Evolutionary conservation across 2,888 invertebrate species (phyloP).

Genomic region (Drosophila peninsularis): DNA sequence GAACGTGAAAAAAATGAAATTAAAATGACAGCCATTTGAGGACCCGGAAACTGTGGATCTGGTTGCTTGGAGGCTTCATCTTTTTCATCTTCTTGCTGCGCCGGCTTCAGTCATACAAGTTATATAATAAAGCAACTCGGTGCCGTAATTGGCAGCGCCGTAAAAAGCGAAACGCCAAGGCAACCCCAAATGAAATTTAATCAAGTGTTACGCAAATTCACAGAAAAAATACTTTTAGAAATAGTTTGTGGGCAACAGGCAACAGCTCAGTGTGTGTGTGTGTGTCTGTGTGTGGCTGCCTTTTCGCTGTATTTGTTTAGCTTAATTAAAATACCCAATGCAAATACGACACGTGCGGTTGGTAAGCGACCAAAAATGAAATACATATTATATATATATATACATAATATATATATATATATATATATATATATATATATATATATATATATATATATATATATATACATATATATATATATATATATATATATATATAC

Average conservation of each 20-base stretch:
- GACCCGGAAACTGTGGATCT: constrained; percentile 16
- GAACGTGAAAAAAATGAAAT: constrained; percentile 11
- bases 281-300: background rate
- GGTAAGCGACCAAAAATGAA: constrained; percentile 33
- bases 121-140: constrained; percentile 75
- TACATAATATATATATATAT: too few species aligned
- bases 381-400: constrained; percentile 7
- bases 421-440: too few species aligned
- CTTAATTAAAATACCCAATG: constrained; percentile 66
- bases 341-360: constrained; percentile 47
- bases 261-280: constrained; percentile 7
- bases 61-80: constrained; percentile 2
- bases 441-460: too few species aligned
- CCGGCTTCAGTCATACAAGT: constrained; percentile 5
- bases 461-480: too few species aligned
- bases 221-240: constrained; percentile 22
- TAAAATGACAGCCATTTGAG: constrained; percentile 59
- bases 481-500: constrained; percentile 15
- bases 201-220: constrained; percentile 59
- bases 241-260: constrained; percentile 16
- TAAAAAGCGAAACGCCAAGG: constrained; percentile 40
- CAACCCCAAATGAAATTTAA: constrained; percentile 66
- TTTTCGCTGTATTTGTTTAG: constrained; percentile 53
- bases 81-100: background rate
- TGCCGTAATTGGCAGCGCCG: constrained; percentile 67